These are phyloP conservation scores for Lasioglossum calceatum DNA, from an alignment of 2,888 invertebrate species.

Conservation along the genomic window DNA sequence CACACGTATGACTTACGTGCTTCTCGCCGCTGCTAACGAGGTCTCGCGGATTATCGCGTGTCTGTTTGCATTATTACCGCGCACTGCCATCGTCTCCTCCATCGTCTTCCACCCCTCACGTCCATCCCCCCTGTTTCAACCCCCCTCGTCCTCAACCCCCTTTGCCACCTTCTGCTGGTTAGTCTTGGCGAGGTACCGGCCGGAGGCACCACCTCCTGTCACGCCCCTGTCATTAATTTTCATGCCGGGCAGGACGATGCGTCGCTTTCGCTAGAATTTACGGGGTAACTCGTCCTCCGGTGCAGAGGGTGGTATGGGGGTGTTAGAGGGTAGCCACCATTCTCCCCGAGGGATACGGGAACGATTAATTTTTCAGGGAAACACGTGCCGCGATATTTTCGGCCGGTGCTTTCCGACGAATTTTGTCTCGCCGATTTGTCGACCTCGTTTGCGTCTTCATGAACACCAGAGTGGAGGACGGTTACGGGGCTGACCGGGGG, in stretches of 20 bases:
- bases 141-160: neutral
- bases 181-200: slow-evolving; percentile 52
- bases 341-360: slow-evolving; percentile 52
- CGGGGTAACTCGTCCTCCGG: slow-evolving; percentile 69
- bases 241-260: slow-evolving; percentile 77
- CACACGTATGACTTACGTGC: slow-evolving; percentile 63
- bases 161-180: slow-evolving; percentile 3
- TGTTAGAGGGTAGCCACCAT: slow-evolving; percentile 25
- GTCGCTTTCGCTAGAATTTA: slow-evolving; percentile 79
- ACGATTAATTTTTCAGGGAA: slow-evolving; percentile 79
- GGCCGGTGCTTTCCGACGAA: slow-evolving; percentile 18
- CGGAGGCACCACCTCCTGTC: slow-evolving; percentile 65
- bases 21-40: slow-evolving; percentile 58
- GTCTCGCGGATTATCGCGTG: slow-evolving; percentile 79
- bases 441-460: neutral
- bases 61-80: slow-evolving; percentile 79
- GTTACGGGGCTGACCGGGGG: neutral
- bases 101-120: slow-evolving; percentile 6
- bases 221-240: slow-evolving; percentile 81
- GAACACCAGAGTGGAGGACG: neutral
- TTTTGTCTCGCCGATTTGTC: slow-evolving; percentile 29
- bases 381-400: slow-evolving; percentile 66
- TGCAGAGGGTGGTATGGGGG: neutral
- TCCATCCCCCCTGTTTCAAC: neutral
- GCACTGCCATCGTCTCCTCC: slow-evolving; percentile 34